Evolutionary conservation across 2,797 vertebrate genomes (phyloP), one percentile per base, ranked within the genome.

Genomic region (Pempheris klunzingeri): DNA sequence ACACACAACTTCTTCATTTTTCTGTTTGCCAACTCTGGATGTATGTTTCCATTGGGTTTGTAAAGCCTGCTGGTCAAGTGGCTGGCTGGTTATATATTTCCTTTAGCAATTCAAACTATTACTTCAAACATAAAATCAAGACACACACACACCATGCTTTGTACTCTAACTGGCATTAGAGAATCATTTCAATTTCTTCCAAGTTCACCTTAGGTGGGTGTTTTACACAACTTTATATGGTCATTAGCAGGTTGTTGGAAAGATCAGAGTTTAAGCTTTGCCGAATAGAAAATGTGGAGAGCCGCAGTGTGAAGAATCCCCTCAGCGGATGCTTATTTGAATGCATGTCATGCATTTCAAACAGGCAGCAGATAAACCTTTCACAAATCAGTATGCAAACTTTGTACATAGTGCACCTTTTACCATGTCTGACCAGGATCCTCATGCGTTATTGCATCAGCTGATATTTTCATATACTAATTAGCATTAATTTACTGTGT

Each of bases 311-410:
- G 32, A 72, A 63, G 28, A 69, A 57, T 58, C 58, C 70, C 24
- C 22, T 74, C 7, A 43, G 60, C 7, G n/a, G 55, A 57, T 65
- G 49, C 6, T 67, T 58, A 15, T 81, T 69, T 61, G 28, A 39
- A 71, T 41, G 52, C 64, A 43, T 62, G 46, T n/a, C 55, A 62
- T 36, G 55, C 18, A 81, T 82, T 57, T 72, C 28, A 80, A 85
- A 70, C 24, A 71, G 49, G 63, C 64, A 71, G 53, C 26, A 46
- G 70, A 81, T 72, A 38, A 77, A 77, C 49, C 71, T 70, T 67
- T 64, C 26, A 78, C 9, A 32, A 64, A 54, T 74, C 30, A 71
- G 65, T 54, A 63, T 66, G 50, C 54, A 60, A 47, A 71, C 61
- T 52, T 24, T 49, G 52, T 36, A 38, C 54, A 59, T 12, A 8